Evolutionary conservation across 53 echinoderm and acorn worm species (phyloP), one percentile per base, ranked within the genome.

Genomic region (Stichopus horrens): DNA sequence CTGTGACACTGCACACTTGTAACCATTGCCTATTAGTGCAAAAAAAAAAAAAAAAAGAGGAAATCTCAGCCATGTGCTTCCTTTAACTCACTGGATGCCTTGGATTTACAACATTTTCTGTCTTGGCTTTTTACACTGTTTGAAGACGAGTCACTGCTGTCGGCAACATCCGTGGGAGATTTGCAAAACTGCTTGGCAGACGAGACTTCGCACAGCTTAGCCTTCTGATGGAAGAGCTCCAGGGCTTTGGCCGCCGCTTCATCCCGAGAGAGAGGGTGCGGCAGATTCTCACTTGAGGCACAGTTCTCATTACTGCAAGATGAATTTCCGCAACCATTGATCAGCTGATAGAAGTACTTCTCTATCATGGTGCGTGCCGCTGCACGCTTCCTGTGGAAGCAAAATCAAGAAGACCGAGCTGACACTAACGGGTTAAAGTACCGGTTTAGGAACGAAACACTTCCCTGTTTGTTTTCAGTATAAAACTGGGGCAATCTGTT

Each of bases 281-380:
- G 83, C 7, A 60, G 52, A 7, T 91, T 89, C 7, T 91, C 86
- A 63, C 94, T 98, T 74, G 95, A 94, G 63, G 95, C 95, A 55
- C 97, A 97, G 88, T 92, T 82, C 88, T 92, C 96, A 52, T 98
- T 98, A 74, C 91, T 88, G 58, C 98, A 98, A 7, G 76, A 20
- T 2, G 87, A 19, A 66, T 95, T 93, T 0, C 95, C 95, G 52
- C 95, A 95, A 75, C 95, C 98, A 73, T 95, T 90, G 9, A 95
- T 86, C 5, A 97, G 93, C 86, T 98, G 98, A 92, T 94, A 98
- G 94, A 95, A 98, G 81, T 94, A 98, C 84, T 94, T 95, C 88
- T 98, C 95, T 83, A 98, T 98, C 22, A 94, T 92, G 56, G 90
- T 88, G 55, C 92, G 89, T 63, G 95, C 98, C 66, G 91, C 93